Evolutionary conservation across 2,888 invertebrate species (phyloP).

Genomic region (Andrena praecox): DNA sequence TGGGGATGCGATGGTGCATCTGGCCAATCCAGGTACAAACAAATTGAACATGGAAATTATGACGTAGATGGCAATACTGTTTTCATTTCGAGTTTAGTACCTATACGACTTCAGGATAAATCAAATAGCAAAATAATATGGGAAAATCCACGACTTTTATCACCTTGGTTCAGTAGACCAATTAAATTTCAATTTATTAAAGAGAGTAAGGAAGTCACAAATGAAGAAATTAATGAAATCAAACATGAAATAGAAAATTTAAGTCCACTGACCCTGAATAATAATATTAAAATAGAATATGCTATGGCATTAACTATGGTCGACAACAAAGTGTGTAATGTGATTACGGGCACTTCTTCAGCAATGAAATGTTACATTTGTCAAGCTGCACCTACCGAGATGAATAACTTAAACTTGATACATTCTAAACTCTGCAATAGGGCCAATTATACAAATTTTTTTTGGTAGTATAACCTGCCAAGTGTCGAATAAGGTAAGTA

Average conservation of each 20-base stretch:
- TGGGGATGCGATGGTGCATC: conserved; percentile 5
- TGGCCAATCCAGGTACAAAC: conserved; percentile 1
- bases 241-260: neutral
- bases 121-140: neutral
- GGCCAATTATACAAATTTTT: no score
- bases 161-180: neutral
- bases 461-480: no score
- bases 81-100: neutral
- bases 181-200: no score
- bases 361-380: no score
- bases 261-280: neutral
- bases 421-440: no score
- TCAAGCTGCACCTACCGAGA: no score
- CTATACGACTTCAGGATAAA: neutral
- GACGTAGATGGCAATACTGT: neutral
- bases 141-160: neutral
- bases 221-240: neutral
- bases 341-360: neutral
- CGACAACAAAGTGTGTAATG: neutral
- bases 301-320: conserved; percentile 1
- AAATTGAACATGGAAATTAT: neutral
- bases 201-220: neutral
- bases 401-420: no score
- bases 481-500: no score
- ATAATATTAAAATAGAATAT: conserved; percentile 6